Base-by-base conservation (phyloP, 2,113 vertebrate species). In the Catharus bicknelli region DNA sequence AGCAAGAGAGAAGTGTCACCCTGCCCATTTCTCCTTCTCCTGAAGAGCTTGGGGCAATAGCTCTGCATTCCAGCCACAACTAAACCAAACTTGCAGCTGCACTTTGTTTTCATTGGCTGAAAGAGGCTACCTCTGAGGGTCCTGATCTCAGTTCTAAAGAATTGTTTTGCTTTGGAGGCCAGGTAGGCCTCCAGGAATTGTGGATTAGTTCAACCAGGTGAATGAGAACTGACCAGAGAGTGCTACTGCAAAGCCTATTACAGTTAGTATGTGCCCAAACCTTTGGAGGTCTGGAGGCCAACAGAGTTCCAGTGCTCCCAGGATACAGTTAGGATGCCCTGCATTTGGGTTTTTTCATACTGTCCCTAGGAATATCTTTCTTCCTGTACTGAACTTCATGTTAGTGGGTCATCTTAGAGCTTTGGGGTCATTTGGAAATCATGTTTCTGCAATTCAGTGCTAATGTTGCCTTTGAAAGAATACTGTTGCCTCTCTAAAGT, bases 61-160 rank as follows among this genome's bases (percentile, higher is more conserved):
- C 14, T 82, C 48, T 70, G 64, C 43, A 73, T 57, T 36, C 16
- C 50, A 58, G 54, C 21, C 38, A 2, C 25, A n/a, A 67, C n/a
- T 69, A 12, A 6, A 75, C 51, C 85, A 68, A 90, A 61, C n/a
- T 58, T 68, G 42, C 82, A 94, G 85, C 79, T 94, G 82, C 29
- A 5, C 30, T 14, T 88, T 92, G 86, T 90, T 94, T 95, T 89
- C 23, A 6, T 80, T 93, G 83, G 78, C 84, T 83, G 72, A 54
- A 57, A 26, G 26, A 77, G 22, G 50, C 67, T 25, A 58, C 45
- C 4, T 30, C 30, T 42, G 34, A 76, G 40, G 43, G 73, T 82
- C 21, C 19, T 80, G 61, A 83, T 90, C 72, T 82, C 53, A 51
- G 59, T 53, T 85, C 27, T 43, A 57, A 83, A 38, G 69, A 75